Conservation (phyloP, 2,113 vertebrate species). For the Strix uralensis region DNA sequence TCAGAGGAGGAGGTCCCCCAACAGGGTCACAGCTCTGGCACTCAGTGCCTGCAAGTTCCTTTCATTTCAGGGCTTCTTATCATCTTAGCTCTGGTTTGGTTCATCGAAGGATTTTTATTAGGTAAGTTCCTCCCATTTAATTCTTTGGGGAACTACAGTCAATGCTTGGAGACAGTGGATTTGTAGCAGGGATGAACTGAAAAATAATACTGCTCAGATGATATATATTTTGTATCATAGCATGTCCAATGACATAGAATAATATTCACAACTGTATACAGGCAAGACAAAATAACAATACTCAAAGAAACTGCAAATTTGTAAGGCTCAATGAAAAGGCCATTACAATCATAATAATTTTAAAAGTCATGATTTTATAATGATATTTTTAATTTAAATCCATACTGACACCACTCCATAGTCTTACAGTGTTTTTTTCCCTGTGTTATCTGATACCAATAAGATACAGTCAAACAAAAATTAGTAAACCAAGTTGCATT, state of each 20-base stretch:
- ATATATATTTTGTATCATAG: background rate
- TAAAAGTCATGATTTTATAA: background rate
- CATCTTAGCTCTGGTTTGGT: background rate
- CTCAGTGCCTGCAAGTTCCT: background rate
- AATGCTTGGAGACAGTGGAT: background rate
- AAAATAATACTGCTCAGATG: background rate
- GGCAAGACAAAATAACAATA: background rate
- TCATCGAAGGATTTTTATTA: background rate
- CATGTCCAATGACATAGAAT: background rate
- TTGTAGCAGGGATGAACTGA: background rate
- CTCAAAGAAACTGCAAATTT: background rate
- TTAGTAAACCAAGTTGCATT: conserved; percentile 61
- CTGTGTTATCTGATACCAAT: background rate
- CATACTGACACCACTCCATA: background rate
- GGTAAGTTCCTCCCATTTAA: background rate
- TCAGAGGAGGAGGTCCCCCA: background rate
- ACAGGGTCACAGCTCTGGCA: background rate
- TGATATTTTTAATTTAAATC: background rate
- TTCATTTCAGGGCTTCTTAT: background rate
- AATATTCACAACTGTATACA: background rate
- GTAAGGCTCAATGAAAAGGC: background rate
- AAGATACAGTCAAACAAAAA: conserved; percentile 45
- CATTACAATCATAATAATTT: background rate
- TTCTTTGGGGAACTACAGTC: background rate
- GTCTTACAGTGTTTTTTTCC: background rate